phyloP scores from a whole-genome alignment of 2,113 vertebrate species.

The Dicerorhinus sumatrensis region DNA sequence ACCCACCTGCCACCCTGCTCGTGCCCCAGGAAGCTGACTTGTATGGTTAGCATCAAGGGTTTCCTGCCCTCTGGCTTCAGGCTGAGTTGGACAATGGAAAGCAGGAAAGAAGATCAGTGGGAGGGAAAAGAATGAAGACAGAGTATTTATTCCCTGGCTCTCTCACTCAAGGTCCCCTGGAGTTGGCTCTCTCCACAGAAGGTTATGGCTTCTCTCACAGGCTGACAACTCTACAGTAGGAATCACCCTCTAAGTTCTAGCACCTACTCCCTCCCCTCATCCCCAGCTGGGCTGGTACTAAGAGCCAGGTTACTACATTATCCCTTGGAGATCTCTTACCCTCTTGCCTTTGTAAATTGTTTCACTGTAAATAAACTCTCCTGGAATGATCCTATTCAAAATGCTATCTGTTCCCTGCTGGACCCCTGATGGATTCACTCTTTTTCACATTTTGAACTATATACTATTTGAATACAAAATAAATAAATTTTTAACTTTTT shows the following conservation, averaged over 20 bases:
- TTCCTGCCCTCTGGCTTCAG: constrained; percentile 2
- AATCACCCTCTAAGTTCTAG: not conserved
- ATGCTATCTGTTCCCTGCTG: not conserved
- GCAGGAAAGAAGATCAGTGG: not conserved
- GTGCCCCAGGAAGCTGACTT: not conserved
- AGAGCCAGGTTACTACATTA: not conserved
- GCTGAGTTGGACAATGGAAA: not conserved
- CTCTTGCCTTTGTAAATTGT: not conserved
- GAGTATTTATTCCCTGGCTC: not conserved
- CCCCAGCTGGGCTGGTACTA: not conserved
- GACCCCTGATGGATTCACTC: not conserved
- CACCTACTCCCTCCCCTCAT: not conserved
- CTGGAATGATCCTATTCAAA: not conserved
- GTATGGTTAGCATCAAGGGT: not conserved
- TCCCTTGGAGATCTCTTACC: not conserved
- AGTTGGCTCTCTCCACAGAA: not conserved
- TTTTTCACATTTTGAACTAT: constrained; percentile 19
- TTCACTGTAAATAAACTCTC: not conserved
- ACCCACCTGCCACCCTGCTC: not conserved
- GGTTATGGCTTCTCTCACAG: not conserved
- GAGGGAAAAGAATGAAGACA: not conserved
- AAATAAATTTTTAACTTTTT: not conserved
- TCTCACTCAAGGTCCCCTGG: not conserved
- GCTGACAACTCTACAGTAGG: not conserved
- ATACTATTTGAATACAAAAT: not conserved